Conservation (phyloP, 2,797 vertebrate genomes). For the Morus bassanus region DNA sequence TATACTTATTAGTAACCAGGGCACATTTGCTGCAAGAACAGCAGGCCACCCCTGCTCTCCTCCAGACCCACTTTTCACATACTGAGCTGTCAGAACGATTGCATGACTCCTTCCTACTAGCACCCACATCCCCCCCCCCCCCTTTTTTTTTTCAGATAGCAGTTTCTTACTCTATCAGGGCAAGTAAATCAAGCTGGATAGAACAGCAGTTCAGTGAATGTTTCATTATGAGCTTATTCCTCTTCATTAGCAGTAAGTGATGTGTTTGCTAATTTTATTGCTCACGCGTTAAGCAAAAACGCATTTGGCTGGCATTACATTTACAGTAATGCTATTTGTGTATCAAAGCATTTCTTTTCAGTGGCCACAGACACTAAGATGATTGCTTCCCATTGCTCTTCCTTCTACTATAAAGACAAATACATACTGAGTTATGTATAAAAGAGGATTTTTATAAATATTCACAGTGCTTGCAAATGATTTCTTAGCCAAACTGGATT, state of each 20-base stretch:
- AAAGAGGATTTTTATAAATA: conserved; percentile 9
- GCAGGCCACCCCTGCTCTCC: neutral
- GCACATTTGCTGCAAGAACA: neutral
- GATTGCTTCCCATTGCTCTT: neutral
- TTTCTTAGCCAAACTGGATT: neutral
- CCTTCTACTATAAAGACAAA: neutral
- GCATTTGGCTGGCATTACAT: neutral
- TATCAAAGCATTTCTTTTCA: conserved; percentile 20
- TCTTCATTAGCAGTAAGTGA: conserved; percentile 56
- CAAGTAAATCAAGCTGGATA: conserved; percentile 15
- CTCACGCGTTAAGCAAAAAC: neutral
- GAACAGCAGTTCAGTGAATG: conserved; percentile 38
- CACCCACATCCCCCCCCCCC: rapidly evolving
- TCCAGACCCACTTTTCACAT: neutral
- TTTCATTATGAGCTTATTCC: conserved; percentile 56
- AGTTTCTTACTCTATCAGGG: neutral
- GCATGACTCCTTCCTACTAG: neutral
- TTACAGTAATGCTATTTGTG: neutral
- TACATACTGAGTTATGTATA: neutral
- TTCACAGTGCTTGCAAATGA: neutral
- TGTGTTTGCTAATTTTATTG: conserved; percentile 54
- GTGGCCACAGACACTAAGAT: neutral
- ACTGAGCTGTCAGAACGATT: neutral
- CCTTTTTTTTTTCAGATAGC: neutral
- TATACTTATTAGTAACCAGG: neutral